These are phyloP conservation scores for Byasa hedistus DNA, from an alignment of 2,888 invertebrate species.

Conservation along the genomic window DNA sequence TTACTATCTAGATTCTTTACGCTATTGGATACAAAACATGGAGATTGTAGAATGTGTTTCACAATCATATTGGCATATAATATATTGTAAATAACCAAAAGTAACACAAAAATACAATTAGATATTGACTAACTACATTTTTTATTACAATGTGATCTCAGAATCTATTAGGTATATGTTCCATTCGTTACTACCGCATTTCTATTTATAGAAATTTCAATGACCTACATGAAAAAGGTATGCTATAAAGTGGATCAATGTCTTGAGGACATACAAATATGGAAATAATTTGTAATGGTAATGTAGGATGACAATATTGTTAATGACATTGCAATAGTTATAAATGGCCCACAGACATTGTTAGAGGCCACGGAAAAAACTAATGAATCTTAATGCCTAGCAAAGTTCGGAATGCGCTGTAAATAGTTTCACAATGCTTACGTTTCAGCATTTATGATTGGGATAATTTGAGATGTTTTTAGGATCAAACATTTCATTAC, in stretches of 20 bases:
- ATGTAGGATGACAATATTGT: conserved; percentile 10
- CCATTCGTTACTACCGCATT: not conserved
- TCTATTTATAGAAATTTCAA: not conserved
- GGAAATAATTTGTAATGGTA: conserved; percentile 1
- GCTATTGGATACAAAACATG: too few species aligned
- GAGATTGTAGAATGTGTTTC: too few species aligned
- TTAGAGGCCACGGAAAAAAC: not conserved
- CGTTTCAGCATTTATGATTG: not conserved
- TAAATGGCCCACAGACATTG: not conserved
- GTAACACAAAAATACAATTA: too few species aligned
- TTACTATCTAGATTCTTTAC: too few species aligned
- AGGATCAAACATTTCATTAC: not conserved
- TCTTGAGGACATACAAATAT: conserved; percentile 12
- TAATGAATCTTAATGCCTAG: not conserved
- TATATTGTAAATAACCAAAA: too few species aligned
- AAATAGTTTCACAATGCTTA: not conserved
- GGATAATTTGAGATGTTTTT: not conserved
- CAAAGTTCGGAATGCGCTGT: not conserved
- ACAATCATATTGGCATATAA: too few species aligned
- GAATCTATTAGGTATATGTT: not conserved
- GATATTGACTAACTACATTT: too few species aligned
- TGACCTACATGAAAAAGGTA: not conserved
- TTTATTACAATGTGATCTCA: too few species aligned
- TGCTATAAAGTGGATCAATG: conserved; percentile 15
- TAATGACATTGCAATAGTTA: conserved; percentile 6